Conservation (phyloP, 1,140 invertebrate genomes). For the Triops longicaudatus region DNA sequence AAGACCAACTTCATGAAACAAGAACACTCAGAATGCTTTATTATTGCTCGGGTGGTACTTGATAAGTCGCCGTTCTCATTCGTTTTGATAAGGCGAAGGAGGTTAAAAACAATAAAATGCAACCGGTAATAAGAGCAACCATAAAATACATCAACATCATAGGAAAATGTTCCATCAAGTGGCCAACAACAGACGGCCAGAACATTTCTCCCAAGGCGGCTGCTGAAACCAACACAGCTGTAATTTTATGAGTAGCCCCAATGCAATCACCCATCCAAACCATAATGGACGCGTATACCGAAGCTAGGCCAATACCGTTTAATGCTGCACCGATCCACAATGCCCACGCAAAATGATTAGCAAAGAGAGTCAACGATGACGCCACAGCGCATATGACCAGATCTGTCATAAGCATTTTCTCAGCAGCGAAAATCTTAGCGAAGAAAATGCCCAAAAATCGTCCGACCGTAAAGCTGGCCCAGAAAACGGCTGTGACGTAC, state of each 20-base stretch:
- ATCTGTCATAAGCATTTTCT: not conserved
- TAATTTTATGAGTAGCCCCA: conserved; percentile 43
- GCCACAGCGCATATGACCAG: conserved; percentile 34
- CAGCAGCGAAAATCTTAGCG: conserved; percentile 36
- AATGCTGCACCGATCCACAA: conserved; percentile 37
- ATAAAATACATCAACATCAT: not conserved
- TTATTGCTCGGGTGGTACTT: not conserved
- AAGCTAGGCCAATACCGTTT: conserved; percentile 44
- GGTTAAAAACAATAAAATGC: not conserved
- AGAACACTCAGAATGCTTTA: not conserved
- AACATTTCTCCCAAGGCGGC: conserved; percentile 45
- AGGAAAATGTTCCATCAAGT: not conserved
- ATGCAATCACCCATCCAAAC: conserved; percentile 45
- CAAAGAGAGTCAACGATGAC: conserved; percentile 33
- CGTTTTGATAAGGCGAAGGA: not conserved
- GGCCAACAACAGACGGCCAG: conserved; percentile 37
- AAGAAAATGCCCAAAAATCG: conserved; percentile 42
- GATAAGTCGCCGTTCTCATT: not conserved
- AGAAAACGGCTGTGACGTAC: conserved; percentile 42
- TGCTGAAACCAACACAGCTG: conserved; percentile 43
- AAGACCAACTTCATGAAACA: too few relatives aligned
- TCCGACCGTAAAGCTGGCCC: conserved; percentile 43
- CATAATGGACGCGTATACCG: conserved; percentile 43
- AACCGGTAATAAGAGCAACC: not conserved
- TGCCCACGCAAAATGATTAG: not conserved